Base-by-base conservation (phyloP, 2,797 vertebrate genomes). In the Xenopus petersii region DNA sequence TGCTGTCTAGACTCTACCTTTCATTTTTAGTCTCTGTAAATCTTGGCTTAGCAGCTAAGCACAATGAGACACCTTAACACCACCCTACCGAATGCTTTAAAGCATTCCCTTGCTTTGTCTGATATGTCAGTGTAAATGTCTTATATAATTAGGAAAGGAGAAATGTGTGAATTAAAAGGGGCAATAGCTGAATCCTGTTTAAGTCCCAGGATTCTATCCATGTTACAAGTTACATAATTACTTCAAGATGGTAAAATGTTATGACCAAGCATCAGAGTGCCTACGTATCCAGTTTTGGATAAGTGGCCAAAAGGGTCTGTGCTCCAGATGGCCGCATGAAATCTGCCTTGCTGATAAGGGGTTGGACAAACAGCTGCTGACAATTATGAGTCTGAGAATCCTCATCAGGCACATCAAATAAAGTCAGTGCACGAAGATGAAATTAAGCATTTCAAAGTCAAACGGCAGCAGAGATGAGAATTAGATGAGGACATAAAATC, bases 331-430 rank as follows among this genome's bases (percentile, higher is more conserved):
- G 71, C 54, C n/a, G 58, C 4, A 5, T 69, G 76, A 48, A 63
- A 58, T 10, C n/a, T 55, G 60, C 71, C 71, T 12, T 58, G n/a
- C 54, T 24, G 71, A 79, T 60, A 30, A 74, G 71, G 63, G 77
- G 77, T 21, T 51, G 77, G 66, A 24, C 71, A 49, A 74, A 74
- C 77, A 79, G 66, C 77, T 79, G 77, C 71, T 79, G 77, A 70
- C 77, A 79, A 79, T 79, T 79, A 79, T 61, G 48, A 47, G 64
- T 47, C 64, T 30, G 61, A 79, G 51, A 74, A 74, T 69, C 76
- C 71, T 70, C 71, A 26, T 70, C 65, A 70, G 71, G 24, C 71
- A 21, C 66, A 65, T 74, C 42, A 54, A 73, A 79, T 74, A 79
- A 65, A 64, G 66, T 70, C 71, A 51, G 51, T 24, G 15, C 61